phyloP scores from a whole-genome alignment of 2,888 invertebrate species.

The Tanytarsus gracilentus region DNA sequence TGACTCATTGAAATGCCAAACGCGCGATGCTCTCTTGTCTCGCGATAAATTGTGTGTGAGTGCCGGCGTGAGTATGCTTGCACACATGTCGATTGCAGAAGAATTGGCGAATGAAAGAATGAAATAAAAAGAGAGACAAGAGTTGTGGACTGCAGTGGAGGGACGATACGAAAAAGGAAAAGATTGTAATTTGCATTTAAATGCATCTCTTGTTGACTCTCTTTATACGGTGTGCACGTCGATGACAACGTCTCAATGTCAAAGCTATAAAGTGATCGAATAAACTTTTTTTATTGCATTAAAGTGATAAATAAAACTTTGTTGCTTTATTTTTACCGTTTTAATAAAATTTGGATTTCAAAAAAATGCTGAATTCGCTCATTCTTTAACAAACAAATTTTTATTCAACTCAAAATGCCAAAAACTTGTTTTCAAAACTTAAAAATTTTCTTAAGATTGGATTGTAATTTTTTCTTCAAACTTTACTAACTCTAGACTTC shows the following conservation, averaged over 20 bases:
- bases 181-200: constrained; percentile 11
- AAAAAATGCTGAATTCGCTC: too few species aligned
- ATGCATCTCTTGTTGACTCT: neutral
- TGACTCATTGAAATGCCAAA: constrained; percentile 10
- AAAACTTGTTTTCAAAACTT: too few species aligned
- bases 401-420: too few species aligned
- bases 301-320: too few species aligned
- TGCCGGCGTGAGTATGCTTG: too few species aligned
- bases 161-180: neutral
- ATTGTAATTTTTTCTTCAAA: too few species aligned
- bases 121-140: neutral
- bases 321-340: too few species aligned
- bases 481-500: too few species aligned
- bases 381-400: too few species aligned
- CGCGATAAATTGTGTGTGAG: constrained; percentile 1
- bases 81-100: constrained; percentile 5
- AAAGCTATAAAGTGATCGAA: neutral
- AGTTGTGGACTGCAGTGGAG: too few species aligned
- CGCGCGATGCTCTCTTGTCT: neutral
- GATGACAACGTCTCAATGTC: constrained; percentile 10
- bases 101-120: neutral
- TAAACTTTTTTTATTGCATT: neutral
- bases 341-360: too few species aligned
- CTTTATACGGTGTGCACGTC: neutral
- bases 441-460: too few species aligned